Conservation (phyloP, 1,140 invertebrate species). For the Halesus radiatus region DNA sequence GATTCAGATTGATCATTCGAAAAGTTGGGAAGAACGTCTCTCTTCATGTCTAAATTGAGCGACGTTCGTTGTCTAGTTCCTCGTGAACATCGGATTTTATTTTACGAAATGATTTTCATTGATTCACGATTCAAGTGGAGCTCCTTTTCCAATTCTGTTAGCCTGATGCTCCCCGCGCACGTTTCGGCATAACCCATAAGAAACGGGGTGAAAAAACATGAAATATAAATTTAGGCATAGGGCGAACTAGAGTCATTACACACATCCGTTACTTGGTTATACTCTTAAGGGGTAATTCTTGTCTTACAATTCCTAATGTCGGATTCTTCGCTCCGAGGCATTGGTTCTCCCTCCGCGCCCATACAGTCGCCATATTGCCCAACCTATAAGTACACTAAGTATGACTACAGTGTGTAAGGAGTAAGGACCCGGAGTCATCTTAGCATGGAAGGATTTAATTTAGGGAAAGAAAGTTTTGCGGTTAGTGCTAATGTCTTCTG, state of each 20-base stretch:
- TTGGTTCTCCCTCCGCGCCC: slow-evolving; percentile 2
- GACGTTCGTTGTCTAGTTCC: too few relatives aligned
- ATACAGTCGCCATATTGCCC: slow-evolving; percentile 26
- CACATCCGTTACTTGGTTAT: slow-evolving; percentile 71
- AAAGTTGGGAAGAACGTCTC: too few relatives aligned
- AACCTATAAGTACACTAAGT: slow-evolving; percentile 7
- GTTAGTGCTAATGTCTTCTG: slow-evolving; percentile 13
- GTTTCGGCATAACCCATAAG: slow-evolving; percentile 28
- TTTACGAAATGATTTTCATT: too few relatives aligned
- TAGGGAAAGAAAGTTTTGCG: slow-evolving; percentile 27
- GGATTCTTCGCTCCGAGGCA: slow-evolving; percentile 21
- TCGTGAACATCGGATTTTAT: too few relatives aligned
- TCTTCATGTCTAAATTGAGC: too few relatives aligned
- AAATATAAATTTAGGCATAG: slow-evolving; percentile 66
- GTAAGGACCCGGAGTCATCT: background rate
- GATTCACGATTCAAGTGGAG: too few relatives aligned
- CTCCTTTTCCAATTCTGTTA: too few relatives aligned
- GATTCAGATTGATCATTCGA: too few relatives aligned
- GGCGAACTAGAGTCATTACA: slow-evolving; percentile 64
- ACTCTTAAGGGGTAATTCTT: slow-evolving; percentile 68
- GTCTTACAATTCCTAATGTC: slow-evolving; percentile 67
- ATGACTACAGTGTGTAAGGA: too few relatives aligned
- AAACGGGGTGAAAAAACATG: slow-evolving; percentile 61
- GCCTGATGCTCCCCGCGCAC: background rate
- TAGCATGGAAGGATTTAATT: slow-evolving; percentile 13